Base-by-base conservation (phyloP, 2,797 vertebrate species). In the Darevskia mixta region DNA sequence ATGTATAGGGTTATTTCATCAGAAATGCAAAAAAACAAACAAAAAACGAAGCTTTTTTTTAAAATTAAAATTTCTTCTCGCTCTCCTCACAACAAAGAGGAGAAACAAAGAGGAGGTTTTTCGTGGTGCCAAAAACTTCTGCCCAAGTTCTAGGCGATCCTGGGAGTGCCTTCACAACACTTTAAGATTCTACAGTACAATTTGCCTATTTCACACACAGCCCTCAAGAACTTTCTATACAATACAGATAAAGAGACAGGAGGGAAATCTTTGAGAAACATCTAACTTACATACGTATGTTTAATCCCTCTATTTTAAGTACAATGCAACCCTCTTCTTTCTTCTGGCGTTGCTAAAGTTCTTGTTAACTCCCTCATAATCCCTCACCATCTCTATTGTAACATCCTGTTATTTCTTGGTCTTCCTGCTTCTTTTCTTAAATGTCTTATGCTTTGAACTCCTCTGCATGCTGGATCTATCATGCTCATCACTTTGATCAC, bases 281-380 rank as follows among this genome's bases (percentile, higher is more conserved):
- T 93, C 88, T 94, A 94, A 92, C 88, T 93, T 93, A 83, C 90
- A 94, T 91, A 92, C 83, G 91, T 93, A 87, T 89, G 92, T 85
- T 93, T 94, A 91, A 92, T 92, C 92, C 83, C 90, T 93, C 84
- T 89, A 84, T 93, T 93, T 92, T 94, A 85, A 92, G 89, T 93
- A 94, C 72, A 93, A 92, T 90, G 86, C 73, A 92, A 83, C 92
- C 89, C 81, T 79, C 69, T 45, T 82, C 25, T 77, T 41, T 76
- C 25, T 79, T 71, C 27, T 79, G 45, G 43, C 64, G 32, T 67
- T 71, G 64, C 73, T 78, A 58, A 78, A 55, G 43, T 83, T 72
- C 25, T 25, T 64, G 66, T 43, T 88, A 61, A 58, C 77, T 58
- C 49, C 29, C 45, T 72, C 35, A 64, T 45, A 61, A 84, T 72